A percentile compares a stretch with the other conserved stretches of the same genome.
These are phyloP conservation scores for Datnioides undecimradiatus DNA, from an alignment of 2,113 vertebrate genomes.

Conservation along the genomic window DNA sequence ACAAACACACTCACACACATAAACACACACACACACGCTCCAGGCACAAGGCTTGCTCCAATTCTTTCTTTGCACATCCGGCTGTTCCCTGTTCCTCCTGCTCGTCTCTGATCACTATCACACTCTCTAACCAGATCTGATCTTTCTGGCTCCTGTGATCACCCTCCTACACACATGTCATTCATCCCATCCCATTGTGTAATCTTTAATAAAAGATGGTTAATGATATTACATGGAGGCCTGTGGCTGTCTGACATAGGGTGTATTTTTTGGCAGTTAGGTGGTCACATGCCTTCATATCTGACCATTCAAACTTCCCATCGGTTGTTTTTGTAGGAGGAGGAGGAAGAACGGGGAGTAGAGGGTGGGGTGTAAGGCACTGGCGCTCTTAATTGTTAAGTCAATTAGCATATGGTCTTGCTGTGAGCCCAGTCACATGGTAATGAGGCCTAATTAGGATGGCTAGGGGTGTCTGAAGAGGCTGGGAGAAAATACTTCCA, in stretches of 20 bases:
- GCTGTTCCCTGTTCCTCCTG: constrained; percentile 54
- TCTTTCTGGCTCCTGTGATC: constrained; percentile 50
- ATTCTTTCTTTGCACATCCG: constrained; percentile 59
- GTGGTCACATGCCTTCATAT: constrained; percentile 45
- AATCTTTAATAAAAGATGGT: constrained; percentile 36
- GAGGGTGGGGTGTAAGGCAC: constrained; percentile 4
- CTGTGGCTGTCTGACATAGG: constrained; percentile 18
- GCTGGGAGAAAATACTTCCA: constrained; percentile 60
- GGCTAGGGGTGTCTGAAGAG: constrained; percentile 64
- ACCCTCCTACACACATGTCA: background rate
- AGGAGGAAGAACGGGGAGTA: background rate
- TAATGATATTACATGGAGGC: constrained; percentile 26
- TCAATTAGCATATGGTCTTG: constrained; percentile 80
- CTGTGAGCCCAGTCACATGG: constrained; percentile 75
- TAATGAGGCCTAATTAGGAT: constrained; percentile 82
- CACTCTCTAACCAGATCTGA: constrained; percentile 51
- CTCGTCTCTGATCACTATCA: constrained; percentile 64
- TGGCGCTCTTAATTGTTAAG: constrained; percentile 77
- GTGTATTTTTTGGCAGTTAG: constrained; percentile 11
- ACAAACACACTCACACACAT: constrained; percentile 12
- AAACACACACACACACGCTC: constrained; percentile 30
- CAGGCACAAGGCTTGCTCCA: constrained; percentile 58
- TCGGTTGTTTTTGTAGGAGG: constrained; percentile 25
- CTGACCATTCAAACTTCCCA: background rate
- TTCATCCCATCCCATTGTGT: constrained; percentile 17